These are phyloP conservation scores for Enteromius afrohamiltoni DNA, from an alignment of 2,797 vertebrate genomes.

Conservation along the genomic window DNA sequence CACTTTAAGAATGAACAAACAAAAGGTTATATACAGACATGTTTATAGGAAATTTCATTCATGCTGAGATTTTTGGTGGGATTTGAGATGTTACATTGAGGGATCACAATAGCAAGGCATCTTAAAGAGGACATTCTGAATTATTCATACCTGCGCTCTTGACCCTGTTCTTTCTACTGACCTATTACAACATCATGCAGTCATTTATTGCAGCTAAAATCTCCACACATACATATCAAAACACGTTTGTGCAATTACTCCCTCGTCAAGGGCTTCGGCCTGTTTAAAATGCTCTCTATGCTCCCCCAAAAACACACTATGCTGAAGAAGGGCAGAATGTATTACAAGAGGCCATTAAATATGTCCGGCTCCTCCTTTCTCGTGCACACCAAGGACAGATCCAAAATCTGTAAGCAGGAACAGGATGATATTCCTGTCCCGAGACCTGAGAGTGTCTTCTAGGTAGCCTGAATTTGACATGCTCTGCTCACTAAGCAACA, in stretches of 20 bases:
- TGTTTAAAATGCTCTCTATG: constrained; percentile 51
- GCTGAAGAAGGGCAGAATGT: constrained; percentile 50
- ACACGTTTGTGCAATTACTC: constrained; percentile 49
- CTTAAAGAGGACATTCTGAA: constrained; percentile 29
- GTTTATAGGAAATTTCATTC: neutral
- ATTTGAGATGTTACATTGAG: neutral
- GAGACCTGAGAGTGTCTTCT: neutral
- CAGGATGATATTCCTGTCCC: constrained; percentile 6
- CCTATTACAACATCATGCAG: constrained; percentile 39
- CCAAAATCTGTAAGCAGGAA: constrained; percentile 20
- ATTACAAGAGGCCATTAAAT: constrained; percentile 53
- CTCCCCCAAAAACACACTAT: constrained; percentile 10
- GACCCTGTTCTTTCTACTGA: constrained; percentile 39
- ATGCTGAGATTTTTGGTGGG: neutral
- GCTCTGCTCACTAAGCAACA: constrained; percentile 15
- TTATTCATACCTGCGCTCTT: constrained; percentile 43
- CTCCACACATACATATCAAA: constrained; percentile 53
- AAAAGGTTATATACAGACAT: neutral
- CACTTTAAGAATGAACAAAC: neutral
- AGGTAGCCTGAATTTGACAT: constrained; percentile 45
- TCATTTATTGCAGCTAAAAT: constrained; percentile 42
- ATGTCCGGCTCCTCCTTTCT: constrained; percentile 32
- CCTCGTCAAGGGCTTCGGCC: constrained; percentile 40
- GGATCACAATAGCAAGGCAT: constrained; percentile 7
- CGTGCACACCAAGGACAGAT: constrained; percentile 35